Evolutionary conservation across 2,888 invertebrate species (phyloP).

Genomic region (Periphyllus acericola): DNA sequence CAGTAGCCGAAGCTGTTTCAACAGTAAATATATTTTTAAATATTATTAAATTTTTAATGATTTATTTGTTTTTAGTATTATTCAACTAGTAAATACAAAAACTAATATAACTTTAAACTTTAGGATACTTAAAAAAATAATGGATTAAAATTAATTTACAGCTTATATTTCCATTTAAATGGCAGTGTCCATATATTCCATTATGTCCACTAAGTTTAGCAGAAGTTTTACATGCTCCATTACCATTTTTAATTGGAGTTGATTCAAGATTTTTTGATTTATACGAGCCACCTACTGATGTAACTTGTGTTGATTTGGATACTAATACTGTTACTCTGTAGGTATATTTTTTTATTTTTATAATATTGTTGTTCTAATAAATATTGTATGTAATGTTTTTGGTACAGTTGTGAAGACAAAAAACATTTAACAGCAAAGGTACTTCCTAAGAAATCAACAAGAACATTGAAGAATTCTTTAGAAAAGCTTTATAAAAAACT

Average conservation of each 20-base stretch:
- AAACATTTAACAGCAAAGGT: conserved; percentile 82
- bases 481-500: conserved; percentile 77
- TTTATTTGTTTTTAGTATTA: neutral
- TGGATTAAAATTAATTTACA: conserved; percentile 65
- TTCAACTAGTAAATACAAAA: neutral
- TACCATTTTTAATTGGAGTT: conserved; percentile 96
- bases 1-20: conserved; percentile 96
- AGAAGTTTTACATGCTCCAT: conserved; percentile 95
- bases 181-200: conserved; percentile 99
- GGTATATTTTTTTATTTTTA: conserved; percentile 66
- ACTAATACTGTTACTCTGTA: conserved; percentile 92
- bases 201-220: conserved; percentile 95
- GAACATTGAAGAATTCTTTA: conserved; percentile 81
- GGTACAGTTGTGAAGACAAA: conserved; percentile 83
- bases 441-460: conserved; percentile 86
- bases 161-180: conserved; percentile 97
- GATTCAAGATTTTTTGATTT: conserved; percentile 97
- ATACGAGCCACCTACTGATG: conserved; percentile 95
- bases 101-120: neutral
- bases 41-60: conserved; percentile 5
- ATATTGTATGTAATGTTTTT: conserved; percentile 5
- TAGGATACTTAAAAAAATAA: neutral
- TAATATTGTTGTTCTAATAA: conserved; percentile 10
- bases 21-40: conserved; percentile 69
- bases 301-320: conserved; percentile 97